Conservation (phyloP, 2,113 vertebrate genomes). For the Agelaius phoeniceus region DNA sequence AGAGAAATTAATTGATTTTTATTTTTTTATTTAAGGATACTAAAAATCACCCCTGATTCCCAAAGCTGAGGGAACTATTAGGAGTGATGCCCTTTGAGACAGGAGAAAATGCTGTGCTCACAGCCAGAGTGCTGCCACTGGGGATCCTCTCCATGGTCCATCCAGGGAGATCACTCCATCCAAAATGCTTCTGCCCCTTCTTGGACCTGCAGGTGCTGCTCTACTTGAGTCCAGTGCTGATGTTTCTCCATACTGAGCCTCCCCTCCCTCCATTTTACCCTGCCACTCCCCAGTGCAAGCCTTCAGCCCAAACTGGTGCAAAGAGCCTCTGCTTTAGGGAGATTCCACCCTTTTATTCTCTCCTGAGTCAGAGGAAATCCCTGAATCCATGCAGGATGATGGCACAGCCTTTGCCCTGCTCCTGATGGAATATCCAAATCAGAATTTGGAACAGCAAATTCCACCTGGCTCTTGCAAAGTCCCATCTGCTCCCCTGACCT, state of each 20-base stretch:
- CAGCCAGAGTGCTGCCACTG: not conserved
- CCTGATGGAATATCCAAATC: not conserved
- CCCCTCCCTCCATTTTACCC: not conserved
- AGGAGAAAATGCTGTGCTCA: not conserved
- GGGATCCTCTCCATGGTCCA: no score
- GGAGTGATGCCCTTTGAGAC: not conserved
- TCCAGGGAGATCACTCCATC: not conserved
- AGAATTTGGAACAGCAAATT: not conserved
- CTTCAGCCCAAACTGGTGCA: not conserved
- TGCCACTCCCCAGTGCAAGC: not conserved
- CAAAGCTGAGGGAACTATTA: not conserved
- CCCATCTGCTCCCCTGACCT: no score
- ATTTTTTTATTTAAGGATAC: no score
- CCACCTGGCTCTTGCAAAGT: not conserved
- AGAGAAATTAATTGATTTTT: no score
- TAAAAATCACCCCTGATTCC: no score
- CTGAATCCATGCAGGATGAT: not conserved
- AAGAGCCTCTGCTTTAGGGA: accelerated
- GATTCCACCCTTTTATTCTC: not conserved
- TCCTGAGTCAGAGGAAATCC: not conserved
- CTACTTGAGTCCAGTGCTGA: not conserved
- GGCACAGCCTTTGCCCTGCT: not conserved
- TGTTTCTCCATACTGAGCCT: not conserved
- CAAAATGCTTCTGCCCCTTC: not conserved
- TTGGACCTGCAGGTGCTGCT: not conserved